A percentile compares a stretch with the other conserved stretches of the same genome.
phyloP scores from a whole-genome alignment of 2,888 invertebrate genomes.

The Drosophila pseudotalamancana region DNA sequence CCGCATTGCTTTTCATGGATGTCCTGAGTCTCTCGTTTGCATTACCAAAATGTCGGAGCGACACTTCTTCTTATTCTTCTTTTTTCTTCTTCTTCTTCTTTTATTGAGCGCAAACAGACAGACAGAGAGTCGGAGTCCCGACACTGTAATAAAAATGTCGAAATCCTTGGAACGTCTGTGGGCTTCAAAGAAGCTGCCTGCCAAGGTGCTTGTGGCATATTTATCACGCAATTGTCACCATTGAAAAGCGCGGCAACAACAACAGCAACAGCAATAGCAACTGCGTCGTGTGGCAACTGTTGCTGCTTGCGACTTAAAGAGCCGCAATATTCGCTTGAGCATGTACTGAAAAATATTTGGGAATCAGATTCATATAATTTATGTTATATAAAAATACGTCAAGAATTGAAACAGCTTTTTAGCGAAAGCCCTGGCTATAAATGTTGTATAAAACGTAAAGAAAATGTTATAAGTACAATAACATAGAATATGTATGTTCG shows the following conservation, averaged over 20 bases:
- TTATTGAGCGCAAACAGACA: slow-evolving; percentile 24
- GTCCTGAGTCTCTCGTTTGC: slow-evolving; percentile 39
- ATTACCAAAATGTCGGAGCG: slow-evolving; percentile 52
- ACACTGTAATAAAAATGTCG: slow-evolving; percentile 68
- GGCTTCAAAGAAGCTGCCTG: slow-evolving; percentile 35
- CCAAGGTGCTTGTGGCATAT: slow-evolving; percentile 62
- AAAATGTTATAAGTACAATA: too few relatives aligned
- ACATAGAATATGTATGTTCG: too few relatives aligned
- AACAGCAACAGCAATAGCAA: slow-evolving; percentile 13
- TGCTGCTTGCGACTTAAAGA: slow-evolving; percentile 30
- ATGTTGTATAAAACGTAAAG: not conserved
- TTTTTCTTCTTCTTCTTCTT: slow-evolving; percentile 1
- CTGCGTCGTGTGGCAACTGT: slow-evolving; percentile 41
- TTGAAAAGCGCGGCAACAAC: slow-evolving; percentile 9
- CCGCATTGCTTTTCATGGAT: slow-evolving; percentile 18
- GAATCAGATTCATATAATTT: not conserved
- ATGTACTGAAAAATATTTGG: not conserved
- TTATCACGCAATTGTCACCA: slow-evolving; percentile 58
- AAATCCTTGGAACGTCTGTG: slow-evolving; percentile 47
- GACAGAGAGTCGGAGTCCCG: slow-evolving; percentile 17
- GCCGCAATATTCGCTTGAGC: not conserved
- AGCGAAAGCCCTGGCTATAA: not conserved
- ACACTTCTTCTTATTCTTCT: slow-evolving; percentile 47
- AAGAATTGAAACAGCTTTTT: not conserved
- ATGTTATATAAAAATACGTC: too few relatives aligned